Percentiles rank a stretch among this genome's conserved stretches.
phyloP scores from a whole-genome alignment of 2,888 invertebrate genomes.

The Eupeodes luniger region DNA sequence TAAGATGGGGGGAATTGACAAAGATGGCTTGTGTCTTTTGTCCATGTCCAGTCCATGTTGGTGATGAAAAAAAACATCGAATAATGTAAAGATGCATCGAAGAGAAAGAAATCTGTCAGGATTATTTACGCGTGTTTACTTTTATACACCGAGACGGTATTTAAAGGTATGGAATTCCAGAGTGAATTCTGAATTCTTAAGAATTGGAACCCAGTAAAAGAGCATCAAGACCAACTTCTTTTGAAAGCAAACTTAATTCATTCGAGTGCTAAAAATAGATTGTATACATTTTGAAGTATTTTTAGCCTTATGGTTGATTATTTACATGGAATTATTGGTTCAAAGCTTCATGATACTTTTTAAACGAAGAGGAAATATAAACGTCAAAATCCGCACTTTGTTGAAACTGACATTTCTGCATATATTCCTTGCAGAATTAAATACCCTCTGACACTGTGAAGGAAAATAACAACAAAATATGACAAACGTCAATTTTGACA shows the following conservation, averaged over 20 bases:
- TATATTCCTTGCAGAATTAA: no score
- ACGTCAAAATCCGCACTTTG: no score
- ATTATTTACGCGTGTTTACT: constrained; percentile 63
- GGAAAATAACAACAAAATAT: no score
- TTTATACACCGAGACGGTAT: constrained; percentile 44
- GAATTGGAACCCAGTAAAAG: background rate
- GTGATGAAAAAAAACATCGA: background rate
- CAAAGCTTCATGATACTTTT: no score
- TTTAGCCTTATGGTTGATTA: background rate
- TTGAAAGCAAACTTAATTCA: background rate
- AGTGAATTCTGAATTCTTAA: constrained; percentile 37
- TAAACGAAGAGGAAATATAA: no score
- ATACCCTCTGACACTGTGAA: no score
- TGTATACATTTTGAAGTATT: constrained; percentile 1
- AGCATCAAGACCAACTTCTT: constrained; percentile 1
- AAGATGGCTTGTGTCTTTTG: constrained; percentile 37
- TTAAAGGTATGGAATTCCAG: constrained; percentile 47
- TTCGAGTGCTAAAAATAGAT: constrained; percentile 20
- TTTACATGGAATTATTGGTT: constrained; percentile 5
- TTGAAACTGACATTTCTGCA: no score
- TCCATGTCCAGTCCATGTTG: constrained; percentile 35
- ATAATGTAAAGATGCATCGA: constrained; percentile 3
- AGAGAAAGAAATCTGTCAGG: constrained; percentile 63
- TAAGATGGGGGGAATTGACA: constrained; percentile 18
- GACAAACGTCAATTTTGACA: no score